phyloP scores from a whole-genome alignment of 2,797 vertebrate genomes.

The Trichosurus vulpecula region DNA sequence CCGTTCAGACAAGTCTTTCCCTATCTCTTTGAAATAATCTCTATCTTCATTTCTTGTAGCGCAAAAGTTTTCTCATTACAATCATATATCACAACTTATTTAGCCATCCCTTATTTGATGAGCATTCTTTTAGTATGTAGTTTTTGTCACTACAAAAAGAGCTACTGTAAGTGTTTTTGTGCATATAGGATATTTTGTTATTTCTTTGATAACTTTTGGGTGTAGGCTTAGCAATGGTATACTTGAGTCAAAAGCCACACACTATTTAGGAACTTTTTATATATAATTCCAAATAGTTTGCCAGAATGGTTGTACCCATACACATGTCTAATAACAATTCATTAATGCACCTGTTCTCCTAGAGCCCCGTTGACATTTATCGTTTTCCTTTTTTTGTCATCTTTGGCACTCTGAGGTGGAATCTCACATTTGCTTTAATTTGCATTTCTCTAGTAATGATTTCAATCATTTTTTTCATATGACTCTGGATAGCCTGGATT shows the following conservation, averaged over 20 bases:
- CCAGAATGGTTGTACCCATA: neutral
- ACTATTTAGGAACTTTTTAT: neutral
- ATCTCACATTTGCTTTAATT: neutral
- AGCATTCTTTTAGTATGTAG: neutral
- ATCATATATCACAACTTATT: neutral
- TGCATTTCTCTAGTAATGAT: neutral
- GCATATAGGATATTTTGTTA: neutral
- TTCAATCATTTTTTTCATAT: neutral
- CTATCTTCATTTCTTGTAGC: neutral
- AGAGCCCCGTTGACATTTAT: neutral
- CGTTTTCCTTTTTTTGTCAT: neutral
- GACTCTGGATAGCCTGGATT: neutral
- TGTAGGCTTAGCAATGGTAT: neutral
- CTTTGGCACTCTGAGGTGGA: neutral
- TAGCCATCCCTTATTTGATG: neutral
- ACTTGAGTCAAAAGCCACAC: neutral
- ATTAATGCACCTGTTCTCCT: neutral
- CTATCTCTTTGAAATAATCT: neutral
- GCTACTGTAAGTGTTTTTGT: neutral
- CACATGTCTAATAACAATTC: neutral
- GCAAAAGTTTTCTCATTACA: neutral
- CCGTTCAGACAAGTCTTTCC: neutral
- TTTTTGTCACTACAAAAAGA: neutral
- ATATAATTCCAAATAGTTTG: neutral
- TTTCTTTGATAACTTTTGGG: neutral